Percentiles rank a stretch among this genome's conserved stretches.
phyloP scores from a whole-genome alignment of 2,797 vertebrate species.

The Coranthus polyacanthus region DNA sequence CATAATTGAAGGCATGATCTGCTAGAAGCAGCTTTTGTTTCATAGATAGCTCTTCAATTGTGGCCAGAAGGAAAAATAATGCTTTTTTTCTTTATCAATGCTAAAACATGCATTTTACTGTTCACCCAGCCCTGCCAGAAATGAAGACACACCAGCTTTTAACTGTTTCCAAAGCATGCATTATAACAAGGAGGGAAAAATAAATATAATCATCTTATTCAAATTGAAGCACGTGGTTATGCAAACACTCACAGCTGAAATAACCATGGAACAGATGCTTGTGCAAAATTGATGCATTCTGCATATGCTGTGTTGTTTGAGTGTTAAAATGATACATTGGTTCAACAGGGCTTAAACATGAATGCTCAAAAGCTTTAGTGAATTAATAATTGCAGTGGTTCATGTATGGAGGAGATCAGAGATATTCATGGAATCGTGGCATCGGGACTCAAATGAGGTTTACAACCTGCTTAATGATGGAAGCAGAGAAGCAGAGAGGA shows the following conservation, averaged over 20 bases:
- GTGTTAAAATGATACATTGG: conserved; percentile 27
- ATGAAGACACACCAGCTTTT: conserved; percentile 2
- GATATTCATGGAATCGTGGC: conserved; percentile 17
- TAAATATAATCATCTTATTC: conserved; percentile 25
- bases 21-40: no score
- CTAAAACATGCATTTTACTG: neutral
- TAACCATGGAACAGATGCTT: conserved; percentile 45
- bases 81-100: no score
- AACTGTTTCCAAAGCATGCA: neutral
- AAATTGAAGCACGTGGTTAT: conserved; percentile 40
- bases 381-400: conserved; percentile 29
- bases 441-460: conserved; percentile 14
- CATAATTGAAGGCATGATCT: no score
- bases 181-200: conserved; percentile 21
- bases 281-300: conserved; percentile 32
- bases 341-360: conserved; percentile 9
- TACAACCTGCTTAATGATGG: conserved; percentile 19
- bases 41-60: no score
- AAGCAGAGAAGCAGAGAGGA: conserved; percentile 8
- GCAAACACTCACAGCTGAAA: conserved; percentile 50
- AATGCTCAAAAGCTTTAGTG: conserved; percentile 24
- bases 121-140: conserved; percentile 4
- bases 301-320: conserved; percentile 32
- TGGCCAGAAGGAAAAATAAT: no score
- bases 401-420: conserved; percentile 21